These are phyloP conservation scores for Actias luna DNA, from an alignment of 2,888 invertebrate species.

Conservation along the genomic window DNA sequence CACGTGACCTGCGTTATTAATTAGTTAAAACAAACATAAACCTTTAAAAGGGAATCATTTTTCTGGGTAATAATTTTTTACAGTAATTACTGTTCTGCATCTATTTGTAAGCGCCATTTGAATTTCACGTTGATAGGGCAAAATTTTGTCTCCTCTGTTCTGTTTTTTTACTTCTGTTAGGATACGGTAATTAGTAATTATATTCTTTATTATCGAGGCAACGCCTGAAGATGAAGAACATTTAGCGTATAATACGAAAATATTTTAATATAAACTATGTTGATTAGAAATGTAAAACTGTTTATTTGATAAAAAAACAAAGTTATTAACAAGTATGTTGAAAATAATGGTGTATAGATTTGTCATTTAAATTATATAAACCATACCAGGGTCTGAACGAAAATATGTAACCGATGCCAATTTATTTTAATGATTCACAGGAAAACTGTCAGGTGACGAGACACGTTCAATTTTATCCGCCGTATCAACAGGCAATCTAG, in stretches of 20 bases:
- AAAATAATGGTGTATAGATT: not conserved
- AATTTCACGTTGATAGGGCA: not conserved
- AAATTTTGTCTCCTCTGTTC: not conserved
- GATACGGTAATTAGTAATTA: not conserved
- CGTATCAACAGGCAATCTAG: not conserved
- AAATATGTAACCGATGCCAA: not conserved
- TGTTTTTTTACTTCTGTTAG: not conserved
- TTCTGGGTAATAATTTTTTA: not conserved
- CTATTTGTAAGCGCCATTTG: not conserved
- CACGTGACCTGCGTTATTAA: not conserved
- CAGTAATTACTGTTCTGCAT: too few species aligned
- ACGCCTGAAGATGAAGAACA: not conserved
- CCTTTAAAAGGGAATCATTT: not conserved
- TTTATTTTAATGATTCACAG: not conserved
- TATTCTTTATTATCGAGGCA: not conserved
- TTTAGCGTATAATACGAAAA: not conserved
- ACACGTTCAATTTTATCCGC: not conserved
- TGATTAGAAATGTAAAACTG: not conserved
- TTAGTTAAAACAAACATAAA: not conserved
- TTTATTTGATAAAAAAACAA: not conserved
- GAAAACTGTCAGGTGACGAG: conserved; percentile 1
- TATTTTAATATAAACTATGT: not conserved
- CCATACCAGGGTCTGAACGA: not conserved
- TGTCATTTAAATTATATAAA: too few species aligned
- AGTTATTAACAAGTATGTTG: not conserved